Base-by-base conservation (phyloP, 2,888 invertebrate species). In the Endomychus coccineus region DNA sequence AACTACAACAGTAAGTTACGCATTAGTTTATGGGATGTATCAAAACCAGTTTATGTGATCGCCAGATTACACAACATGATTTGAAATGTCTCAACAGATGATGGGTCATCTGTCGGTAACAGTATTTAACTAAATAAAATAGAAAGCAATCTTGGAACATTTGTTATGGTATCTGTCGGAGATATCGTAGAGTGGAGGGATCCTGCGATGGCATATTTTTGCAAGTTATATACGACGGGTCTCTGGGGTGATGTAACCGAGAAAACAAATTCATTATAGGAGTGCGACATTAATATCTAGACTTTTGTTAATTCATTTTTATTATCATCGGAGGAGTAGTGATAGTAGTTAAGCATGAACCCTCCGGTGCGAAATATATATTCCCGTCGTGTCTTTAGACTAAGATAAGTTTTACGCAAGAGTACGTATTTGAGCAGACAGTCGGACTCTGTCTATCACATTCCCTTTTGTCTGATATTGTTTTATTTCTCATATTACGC, bases 281-380 rank as follows among this genome's bases (percentile, higher is more conserved):
- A 50, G 52, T 48, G 51, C 52, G 51, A 55, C 59, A 59, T 61
- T 63, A 60, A 62, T 60, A 61, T 60, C 59, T 49, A 49, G 49
- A 55, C 52, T 58, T 59, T 62, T 60, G 61, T 62, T 62, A 62
- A 64, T 62, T 62, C 61, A 62, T 62, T 62, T 62, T 62, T 62
- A 63, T 63, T 61, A 60, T 59, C 61, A 61, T 58, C 62, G 50
- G 55, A 62, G 62, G 61, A 59, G 54, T 58, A 56, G 56, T 56
- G 55, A 55, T 54, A 54, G 58, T 56, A 55, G 55, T 55, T 53
- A 53, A 52, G 50, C 49, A 49, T 45, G 48, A 50, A 51, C 50
- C 52, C 56, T 55, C 54, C 51, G 43, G 49, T 44, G 54, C 70
- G 68, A 69, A 69, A 73, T 73, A 73, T 25, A 73, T 73, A 74